Evolutionary conservation across 2,113 vertebrate species (phyloP).

Genomic region (Lophochroa leadbeateri): DNA sequence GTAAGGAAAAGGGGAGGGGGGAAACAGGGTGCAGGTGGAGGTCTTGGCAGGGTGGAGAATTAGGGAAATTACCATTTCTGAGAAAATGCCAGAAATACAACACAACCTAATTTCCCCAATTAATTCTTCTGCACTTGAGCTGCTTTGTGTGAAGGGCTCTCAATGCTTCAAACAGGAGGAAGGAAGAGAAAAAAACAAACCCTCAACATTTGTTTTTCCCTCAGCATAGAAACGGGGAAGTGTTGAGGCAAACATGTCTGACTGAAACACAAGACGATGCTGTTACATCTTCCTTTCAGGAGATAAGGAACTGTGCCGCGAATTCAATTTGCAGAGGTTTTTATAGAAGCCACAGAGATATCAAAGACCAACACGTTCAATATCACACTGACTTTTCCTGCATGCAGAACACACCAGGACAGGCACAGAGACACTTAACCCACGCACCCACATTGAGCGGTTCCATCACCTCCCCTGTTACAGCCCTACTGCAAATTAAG

Average conservation of each 20-base stretch:
- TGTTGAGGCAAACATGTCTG: not conserved
- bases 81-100: conserved; percentile 75
- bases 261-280: conserved; percentile 15
- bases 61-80: conserved; percentile 73
- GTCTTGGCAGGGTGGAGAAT: conserved; percentile 65
- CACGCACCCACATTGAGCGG: not conserved
- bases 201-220: not conserved
- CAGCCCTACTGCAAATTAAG: not conserved
- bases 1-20: not conserved
- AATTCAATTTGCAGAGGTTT: conserved; percentile 1
- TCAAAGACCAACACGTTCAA: not conserved
- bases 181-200: not conserved
- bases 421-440: conserved; percentile 15
- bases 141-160: conserved; percentile 41
- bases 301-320: not conserved
- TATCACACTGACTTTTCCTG: conserved; percentile 35
- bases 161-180: conserved; percentile 5
- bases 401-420: not conserved
- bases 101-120: conserved; percentile 79
- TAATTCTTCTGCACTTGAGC: conserved; percentile 63
- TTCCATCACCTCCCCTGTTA: not conserved
- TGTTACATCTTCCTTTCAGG: not conserved
- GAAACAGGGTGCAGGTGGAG: conserved; percentile 1
- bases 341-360: not conserved
- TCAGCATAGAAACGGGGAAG: not conserved